Evolutionary conservation across 2,888 invertebrate genomes (phyloP), one percentile per base, ranked within the genome.

Genomic region (Hirtodrosophila duncani): DNA sequence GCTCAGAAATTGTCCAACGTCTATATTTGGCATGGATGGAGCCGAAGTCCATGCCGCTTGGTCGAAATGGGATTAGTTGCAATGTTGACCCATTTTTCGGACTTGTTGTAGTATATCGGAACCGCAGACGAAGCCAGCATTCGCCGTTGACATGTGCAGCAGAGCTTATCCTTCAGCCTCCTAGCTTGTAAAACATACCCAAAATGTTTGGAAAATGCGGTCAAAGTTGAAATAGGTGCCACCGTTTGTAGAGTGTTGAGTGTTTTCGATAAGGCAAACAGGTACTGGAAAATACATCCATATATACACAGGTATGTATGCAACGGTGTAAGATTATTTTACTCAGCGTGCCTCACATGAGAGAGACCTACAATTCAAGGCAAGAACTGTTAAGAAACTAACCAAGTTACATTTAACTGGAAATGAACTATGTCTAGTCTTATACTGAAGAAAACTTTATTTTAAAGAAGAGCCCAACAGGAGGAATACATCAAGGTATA

Each of bases 81-180:
- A 56, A 72, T 72, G 71, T 64, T 72, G 71, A 77, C 78, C 71
- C 67, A 67, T 69, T 72, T 72, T 62, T 57, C 33, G 21, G 24
- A 41, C 44, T 52, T 31, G 53, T 44, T 53, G 53, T 23, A 43
- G 31, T 44, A 37, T 52, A 44, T 36, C 44, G 44, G 24, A 44
- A 45, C 9, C 13, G 41, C 24, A 26, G 3, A n/a, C 8, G 17
- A 17, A 29, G 27, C 14, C 7, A 17, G 29, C 50, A 57, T 58
- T 44, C 67, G 62, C 66, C 53, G 37, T 71, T 77, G 72, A 75
- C 72, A 75, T 71, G 68, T 71, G 72, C 66, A 60, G 41, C 63
- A 39, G 37, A 34, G 64, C 72, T 72, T 69, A 77, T 77, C 77
- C 58, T 27, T 43, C 45, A 46, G n/a, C n/a, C n/a, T n/a, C 33